Conservation (phyloP, 92 coral and sea anemone species). For the Siderastrea siderea region DNA sequence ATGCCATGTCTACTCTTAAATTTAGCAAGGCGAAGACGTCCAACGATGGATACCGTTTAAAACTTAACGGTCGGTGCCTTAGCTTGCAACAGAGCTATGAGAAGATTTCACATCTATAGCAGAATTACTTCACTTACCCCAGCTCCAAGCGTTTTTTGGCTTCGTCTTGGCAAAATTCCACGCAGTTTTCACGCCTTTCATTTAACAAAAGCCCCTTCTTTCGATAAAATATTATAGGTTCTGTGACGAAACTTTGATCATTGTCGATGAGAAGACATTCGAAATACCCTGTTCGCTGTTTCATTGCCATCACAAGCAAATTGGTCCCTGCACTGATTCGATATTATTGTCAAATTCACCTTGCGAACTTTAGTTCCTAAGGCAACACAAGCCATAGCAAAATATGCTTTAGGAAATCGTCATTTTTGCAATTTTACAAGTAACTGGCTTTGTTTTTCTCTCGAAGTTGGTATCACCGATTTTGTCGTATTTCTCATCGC, state of each 20-base stretch:
- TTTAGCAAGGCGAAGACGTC: too few species aligned
- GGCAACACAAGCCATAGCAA: slow-evolving; percentile 9
- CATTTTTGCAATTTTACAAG: background rate
- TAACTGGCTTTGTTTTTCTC: background rate
- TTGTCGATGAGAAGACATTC: background rate
- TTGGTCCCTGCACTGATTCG: background rate
- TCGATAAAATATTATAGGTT: background rate
- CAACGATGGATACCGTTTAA: too few species aligned
- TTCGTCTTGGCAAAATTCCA: slow-evolving; percentile 26
- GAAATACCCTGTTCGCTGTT: background rate
- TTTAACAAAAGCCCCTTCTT: background rate
- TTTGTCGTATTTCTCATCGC: background rate
- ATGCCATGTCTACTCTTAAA: too few species aligned
- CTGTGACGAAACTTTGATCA: background rate
- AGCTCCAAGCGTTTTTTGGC: slow-evolving; percentile 21
- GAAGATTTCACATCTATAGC: background rate
- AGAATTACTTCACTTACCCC: slow-evolving; percentile 27
- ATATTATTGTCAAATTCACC: background rate
- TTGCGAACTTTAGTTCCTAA: background rate
- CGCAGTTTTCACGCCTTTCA: slow-evolving; percentile 13
- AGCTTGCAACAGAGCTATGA: background rate
- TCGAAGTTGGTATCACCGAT: background rate
- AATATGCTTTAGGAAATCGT: slow-evolving; percentile 5
- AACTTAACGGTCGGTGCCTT: too few species aligned
- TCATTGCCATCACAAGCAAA: slow-evolving; percentile 10